Percentiles rank a stretch among this genome's conserved stretches.
phyloP scores from a whole-genome alignment of 2,888 invertebrate species.

The Drosophila atripex region DNA sequence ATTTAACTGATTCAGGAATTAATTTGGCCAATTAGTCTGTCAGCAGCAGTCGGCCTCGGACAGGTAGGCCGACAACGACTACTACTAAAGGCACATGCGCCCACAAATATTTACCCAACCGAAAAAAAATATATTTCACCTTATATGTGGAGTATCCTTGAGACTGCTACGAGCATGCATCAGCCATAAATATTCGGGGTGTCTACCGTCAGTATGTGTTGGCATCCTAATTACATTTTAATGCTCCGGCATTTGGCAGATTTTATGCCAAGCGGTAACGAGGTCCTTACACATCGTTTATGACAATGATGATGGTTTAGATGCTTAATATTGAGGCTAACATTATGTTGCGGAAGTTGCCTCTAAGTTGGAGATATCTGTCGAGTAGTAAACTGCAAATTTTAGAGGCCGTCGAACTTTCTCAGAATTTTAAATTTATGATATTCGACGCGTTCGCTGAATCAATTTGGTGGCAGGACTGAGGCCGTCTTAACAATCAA shows the following conservation, averaged over 20 bases:
- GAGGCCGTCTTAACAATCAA: conserved; percentile 20
- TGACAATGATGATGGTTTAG: conserved; percentile 9
- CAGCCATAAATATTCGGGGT: conserved; percentile 59
- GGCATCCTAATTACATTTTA: conserved; percentile 72
- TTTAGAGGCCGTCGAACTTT: not conserved
- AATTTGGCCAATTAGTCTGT: conserved; percentile 23
- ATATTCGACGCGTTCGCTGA: not conserved
- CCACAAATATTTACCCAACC: conserved; percentile 21
- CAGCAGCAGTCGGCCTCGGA: conserved; percentile 13
- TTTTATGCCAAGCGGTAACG: conserved; percentile 44
- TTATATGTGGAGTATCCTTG: conserved; percentile 17
- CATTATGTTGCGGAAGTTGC: conserved; percentile 1
- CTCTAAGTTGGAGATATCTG: not conserved
- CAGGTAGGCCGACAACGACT: conserved; percentile 22
- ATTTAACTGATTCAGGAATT: conserved; percentile 15
- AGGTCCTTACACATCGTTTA: conserved; percentile 2
- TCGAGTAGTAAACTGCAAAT: not conserved
- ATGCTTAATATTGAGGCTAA: not conserved
- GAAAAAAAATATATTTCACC: conserved; percentile 12
- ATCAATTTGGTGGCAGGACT: not conserved
- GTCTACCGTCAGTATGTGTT: conserved; percentile 21
- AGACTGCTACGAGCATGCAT: conserved; percentile 51
- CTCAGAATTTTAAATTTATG: not conserved
- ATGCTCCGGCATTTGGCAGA: conserved; percentile 46
- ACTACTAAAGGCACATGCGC: conserved; percentile 6